Percentiles rank a stretch among this genome's conserved stretches.
phyloP scores from a whole-genome alignment of 2,888 invertebrate species.

The Aphidoletes aphidimyza region DNA sequence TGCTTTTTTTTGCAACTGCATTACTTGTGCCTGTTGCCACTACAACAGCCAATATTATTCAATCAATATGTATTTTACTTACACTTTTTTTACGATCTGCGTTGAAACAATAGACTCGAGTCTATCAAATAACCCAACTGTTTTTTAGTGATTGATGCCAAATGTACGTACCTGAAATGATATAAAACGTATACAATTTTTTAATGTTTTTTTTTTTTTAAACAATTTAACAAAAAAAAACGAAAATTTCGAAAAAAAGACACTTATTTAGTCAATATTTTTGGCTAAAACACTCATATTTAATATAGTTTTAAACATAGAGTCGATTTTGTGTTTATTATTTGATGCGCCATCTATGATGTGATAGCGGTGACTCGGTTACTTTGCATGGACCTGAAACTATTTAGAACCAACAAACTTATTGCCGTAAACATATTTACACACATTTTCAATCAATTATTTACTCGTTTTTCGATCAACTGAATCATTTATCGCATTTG shows the following conservation, averaged over 20 bases:
- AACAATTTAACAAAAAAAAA: background rate
- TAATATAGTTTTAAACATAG: too few species aligned
- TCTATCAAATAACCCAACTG: background rate
- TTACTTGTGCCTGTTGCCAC: too few species aligned
- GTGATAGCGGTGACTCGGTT: background rate
- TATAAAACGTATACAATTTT: background rate
- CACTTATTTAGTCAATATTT: background rate
- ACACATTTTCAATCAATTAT: background rate
- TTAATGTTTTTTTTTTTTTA: too few species aligned
- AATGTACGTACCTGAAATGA: background rate
- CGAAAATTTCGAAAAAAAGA: background rate
- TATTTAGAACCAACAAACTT: background rate
- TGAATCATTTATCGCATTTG: too few species aligned
- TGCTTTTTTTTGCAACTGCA: too few species aligned
- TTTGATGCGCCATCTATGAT: conserved; percentile 31
- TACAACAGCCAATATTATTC: too few species aligned
- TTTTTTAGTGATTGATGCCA: too few species aligned
- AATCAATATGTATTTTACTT: background rate
- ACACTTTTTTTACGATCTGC: too few species aligned
- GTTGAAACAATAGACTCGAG: background rate
- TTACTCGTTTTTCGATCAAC: too few species aligned
- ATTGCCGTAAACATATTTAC: background rate
- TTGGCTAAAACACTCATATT: too few species aligned
- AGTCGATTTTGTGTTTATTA: background rate
- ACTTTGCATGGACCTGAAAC: background rate